Evolutionary conservation across 2,797 vertebrate genomes (phyloP), one percentile per base, ranked within the genome.

Genomic region (Hydrolagus colliei): DNA sequence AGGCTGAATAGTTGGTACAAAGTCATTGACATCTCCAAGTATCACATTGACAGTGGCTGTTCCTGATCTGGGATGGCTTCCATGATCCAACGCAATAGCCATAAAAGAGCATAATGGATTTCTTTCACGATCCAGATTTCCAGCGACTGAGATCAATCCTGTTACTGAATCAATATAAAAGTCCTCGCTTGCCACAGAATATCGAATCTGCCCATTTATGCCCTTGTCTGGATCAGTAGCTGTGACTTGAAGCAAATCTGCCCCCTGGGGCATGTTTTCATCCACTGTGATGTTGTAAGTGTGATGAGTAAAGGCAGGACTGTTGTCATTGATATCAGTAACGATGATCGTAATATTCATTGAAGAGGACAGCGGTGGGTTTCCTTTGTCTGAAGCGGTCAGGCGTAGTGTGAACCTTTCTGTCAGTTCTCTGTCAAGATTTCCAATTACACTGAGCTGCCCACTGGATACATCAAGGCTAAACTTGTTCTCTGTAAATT

Each of bases 1-100:
- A 12, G 93, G 91, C 72, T 87, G 89, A 86, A 95, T 93, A 77
- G 86, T 12, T 9, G 94, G 93, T 0, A 71, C 85, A 86, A 89
- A 93, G 88, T 95, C 94, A 71, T 95, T 95, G 84, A 93, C 86
- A 77, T 95, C 93, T 87, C 91, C 73, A 74, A 95, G 88, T 61
- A 90, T 90, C 87, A 95, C 75, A 52, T 80, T 91, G 80, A 95
- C 68, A 22, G 88, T 72, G 86, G 90, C 90, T 52, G 91, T 89
- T 41, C 91, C 87, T 85, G 90, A 92, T 88, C 91, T 92, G 67
- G 90, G 91, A 62, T 32, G 12, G 71, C 77, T 59, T 52, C 94
- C 94, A 22, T 80, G 88, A 89, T 95, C 93, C 41, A 88, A 85
- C 59, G 91, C 93, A n/a, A 82, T 90, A 86, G 93, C 71, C 18